These are phyloP conservation scores for Pachycephala philippinensis DNA, from an alignment of 2,113 vertebrate genomes.

Conservation along the genomic window DNA sequence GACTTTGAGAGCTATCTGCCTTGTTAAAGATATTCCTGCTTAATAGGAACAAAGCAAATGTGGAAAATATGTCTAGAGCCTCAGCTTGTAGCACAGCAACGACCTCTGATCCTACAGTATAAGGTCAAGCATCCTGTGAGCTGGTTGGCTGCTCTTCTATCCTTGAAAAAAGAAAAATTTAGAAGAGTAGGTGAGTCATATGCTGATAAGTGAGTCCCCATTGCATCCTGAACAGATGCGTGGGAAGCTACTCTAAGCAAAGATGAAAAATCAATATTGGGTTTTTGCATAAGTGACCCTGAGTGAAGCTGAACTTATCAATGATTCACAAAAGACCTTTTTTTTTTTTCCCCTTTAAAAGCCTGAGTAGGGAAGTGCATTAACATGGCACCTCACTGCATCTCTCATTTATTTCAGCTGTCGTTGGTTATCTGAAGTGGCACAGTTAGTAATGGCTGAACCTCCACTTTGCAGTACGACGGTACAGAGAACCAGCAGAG, in stretches of 20 bases:
- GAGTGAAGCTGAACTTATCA: constrained; percentile 46
- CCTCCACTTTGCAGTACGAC: neutral
- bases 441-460: neutral
- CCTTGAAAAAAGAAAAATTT: constrained; percentile 30
- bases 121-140: constrained; percentile 37
- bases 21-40: constrained; percentile 59
- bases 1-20: constrained; percentile 52
- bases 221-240: constrained; percentile 29
- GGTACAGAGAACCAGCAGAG: neutral
- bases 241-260: constrained; percentile 46
- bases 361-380: constrained; percentile 9
- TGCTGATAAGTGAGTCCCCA: constrained; percentile 43
- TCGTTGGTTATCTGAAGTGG: neutral
- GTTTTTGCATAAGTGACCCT: constrained; percentile 59
- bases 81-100: neutral
- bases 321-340: constrained; percentile 26
- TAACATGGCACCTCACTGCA: neutral
- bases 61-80: constrained; percentile 9
- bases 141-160: constrained; percentile 9
- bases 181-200: constrained; percentile 62
- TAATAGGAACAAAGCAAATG: constrained; percentile 26
- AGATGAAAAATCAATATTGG: constrained; percentile 53
- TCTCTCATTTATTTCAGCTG: neutral
- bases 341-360: constrained; percentile 18
- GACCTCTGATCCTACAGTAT: constrained; percentile 3